Base-by-base conservation (phyloP, 2,797 vertebrate genomes). In the Falco columbarius region DNA sequence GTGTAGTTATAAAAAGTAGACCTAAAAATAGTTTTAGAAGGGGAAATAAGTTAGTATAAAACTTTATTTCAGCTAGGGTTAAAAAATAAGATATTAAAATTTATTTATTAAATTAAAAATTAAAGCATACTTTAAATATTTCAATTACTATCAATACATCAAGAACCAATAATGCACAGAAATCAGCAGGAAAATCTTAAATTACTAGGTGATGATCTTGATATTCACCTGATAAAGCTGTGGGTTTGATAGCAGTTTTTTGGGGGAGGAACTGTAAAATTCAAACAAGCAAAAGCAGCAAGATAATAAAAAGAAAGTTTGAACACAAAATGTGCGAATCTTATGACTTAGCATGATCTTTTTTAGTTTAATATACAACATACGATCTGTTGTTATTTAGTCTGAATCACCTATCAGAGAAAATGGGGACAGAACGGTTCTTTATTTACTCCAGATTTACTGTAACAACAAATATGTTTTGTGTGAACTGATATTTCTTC, bases 381-480 rank as follows among this genome's bases (percentile, higher is more conserved):
- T 20, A 23, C 1, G 67, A 20, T 30, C 12, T 32, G 2, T 22
- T 65, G 2, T n/a, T 82, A 76, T 65, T 88, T 75, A 49, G n/a
- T 44, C 12, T 42, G 49, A 80, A 4, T 36, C 23, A 66, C 3
- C 1, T 29, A 20, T 21, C 18, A 65, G 51, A 59, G 21, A 68
- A 93, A 81, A 87, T 12, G 2, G 2, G 3, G 7, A 58, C 3
- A 68, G 1, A 3, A 30, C 22, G 46, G 0, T 2, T 58, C 8
- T 80, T 67, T 40, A 20, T 46, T 77, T 70, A 38, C 4, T 68
- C 4, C 34, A 66, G 2, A 59, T 83, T 85, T 66, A 59, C 15
- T 58, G 1, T 9, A 67, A 49, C 8, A 72, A 52, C 21, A 49
- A 65, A 66, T 58, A 3, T 74, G 19, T 55, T 81, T 40, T 42